Conservation (phyloP, 2,888 invertebrate genomes). For the Melikaiella ostensackeni region DNA sequence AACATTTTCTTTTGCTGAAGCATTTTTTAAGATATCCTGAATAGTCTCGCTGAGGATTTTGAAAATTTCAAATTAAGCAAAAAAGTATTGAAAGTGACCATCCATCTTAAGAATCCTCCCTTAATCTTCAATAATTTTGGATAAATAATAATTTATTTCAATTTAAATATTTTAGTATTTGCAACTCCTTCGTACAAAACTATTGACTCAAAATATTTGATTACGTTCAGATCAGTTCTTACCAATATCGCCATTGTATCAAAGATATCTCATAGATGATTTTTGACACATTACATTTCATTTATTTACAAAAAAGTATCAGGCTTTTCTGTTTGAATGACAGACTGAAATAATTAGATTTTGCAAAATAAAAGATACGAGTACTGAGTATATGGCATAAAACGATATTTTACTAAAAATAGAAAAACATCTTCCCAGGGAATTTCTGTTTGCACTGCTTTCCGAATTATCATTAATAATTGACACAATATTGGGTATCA, state of each 20-base stretch:
- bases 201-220: neutral
- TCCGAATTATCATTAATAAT: slow-evolving; percentile 25
- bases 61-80: too few relatives aligned
- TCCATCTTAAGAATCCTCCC: too few relatives aligned
- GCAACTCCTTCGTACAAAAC: too few relatives aligned
- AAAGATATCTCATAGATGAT: too few relatives aligned
- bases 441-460: neutral
- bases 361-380: neutral
- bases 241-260: too few relatives aligned
- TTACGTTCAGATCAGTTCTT: neutral
- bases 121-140: too few relatives aligned
- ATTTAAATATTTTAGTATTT: too few relatives aligned
- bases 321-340: slow-evolving; percentile 34
- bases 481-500: slow-evolving; percentile 26
- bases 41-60: too few relatives aligned
- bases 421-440: slow-evolving; percentile 17
- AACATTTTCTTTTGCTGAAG: too few relatives aligned
- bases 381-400: neutral
- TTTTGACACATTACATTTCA: neutral
- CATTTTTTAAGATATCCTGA: too few relatives aligned
- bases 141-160: too few relatives aligned
- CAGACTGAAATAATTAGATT: neutral
- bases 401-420: neutral
- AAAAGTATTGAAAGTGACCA: too few relatives aligned
- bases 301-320: slow-evolving; percentile 35